Evolutionary conservation across 2,888 invertebrate species (phyloP), one percentile per base, ranked within the genome.

Genomic region (Tillus elongatus): DNA sequence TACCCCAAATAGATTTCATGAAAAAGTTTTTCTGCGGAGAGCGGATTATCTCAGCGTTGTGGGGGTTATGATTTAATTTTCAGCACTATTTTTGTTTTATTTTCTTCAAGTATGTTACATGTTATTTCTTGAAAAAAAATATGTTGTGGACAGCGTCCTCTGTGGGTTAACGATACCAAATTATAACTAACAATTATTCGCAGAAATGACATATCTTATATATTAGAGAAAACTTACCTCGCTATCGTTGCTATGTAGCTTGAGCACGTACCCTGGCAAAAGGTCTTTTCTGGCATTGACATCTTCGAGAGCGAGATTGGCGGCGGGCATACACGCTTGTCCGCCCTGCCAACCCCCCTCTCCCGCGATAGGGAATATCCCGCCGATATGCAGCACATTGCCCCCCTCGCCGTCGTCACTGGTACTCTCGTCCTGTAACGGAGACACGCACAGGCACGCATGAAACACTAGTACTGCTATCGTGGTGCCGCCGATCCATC

Each of bases 331-430:
- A 69, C 97, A 98, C 6, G 96, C 96, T 65, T 91, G 89, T 3
- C 97, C 97, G 19, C 97, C 97, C 59, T 96, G 93, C 96, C 96
- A 97, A 52, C 95, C 95, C 34, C 93, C 91, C 58, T 89, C 84
- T 33, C 92, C 96, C 38, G 79, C 83, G 72, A 97, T 96, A 26
- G 98, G 97, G 67, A 98, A 98, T 58, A 97, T 95, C 36, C 93
- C 97, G 37, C 96, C 98, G 64, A 96, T 91, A 68, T 95, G 90
- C 54, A 95, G 70, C 57, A 87, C 85, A 67, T 84, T 81, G 51
- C 75, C 74, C 31, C 33, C 29, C 40, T 39, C 49, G 39, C 43
- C 51, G 47, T 51, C 55, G 43, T 47, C 51, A 41, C 41, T 42
- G 32, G 42, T 40, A 6, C 6, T n/a, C 24, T 19, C 24, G 24